Evolutionary conservation across 2,113 vertebrate genomes (phyloP), one percentile per base, ranked within the genome.

Genomic region (Epinephelus cyanopodus): DNA sequence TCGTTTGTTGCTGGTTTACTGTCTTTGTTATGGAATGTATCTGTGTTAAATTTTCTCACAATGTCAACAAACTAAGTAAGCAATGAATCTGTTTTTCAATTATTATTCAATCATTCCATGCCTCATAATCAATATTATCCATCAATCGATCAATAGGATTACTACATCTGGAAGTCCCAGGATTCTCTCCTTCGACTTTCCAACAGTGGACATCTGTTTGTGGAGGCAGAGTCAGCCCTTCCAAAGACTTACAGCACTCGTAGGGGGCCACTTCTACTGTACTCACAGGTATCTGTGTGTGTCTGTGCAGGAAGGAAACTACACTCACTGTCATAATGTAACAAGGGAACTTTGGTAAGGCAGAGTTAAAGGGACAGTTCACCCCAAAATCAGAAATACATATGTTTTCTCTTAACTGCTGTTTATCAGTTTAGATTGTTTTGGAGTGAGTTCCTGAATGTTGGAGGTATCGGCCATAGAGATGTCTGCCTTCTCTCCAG

Each of bases 231-330:
- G n/a, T 70, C 92, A 6, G 69, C 47, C 2, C 94, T 96, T 62
- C 95, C 96, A n/a, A 96, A 96, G 94, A 96, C 95, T 0, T 96
- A 94, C 84, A 96, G 95, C 81, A 97, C 94, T 15, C 95, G 95
- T n/a, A 95, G 85, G 48, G 95, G 94, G 0, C 90, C 85, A 0
- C 90, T 96, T 10, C 76, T 95, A 47, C 95, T 97, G 1, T 96
- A 95, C 76, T 96, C 96, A 2, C 94, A 89, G 87, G 92, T 91
- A 61, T 45, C 14, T 14, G 56, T 57, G 52, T 56, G 39, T 71
- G 73, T 71, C 5, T 37, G 6, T 3, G 23, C 11, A 42, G 9
- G 8, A n/a, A 42, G 9, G 8, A n/a, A 21, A 15, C 3, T 53
- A 27, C 57, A 71, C 6, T 18, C 4, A 23, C 19, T 3, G 13